Percentiles rank a stretch among this genome's conserved stretches.
Evolutionary conservation across 2,113 vertebrate species (phyloP).

Genomic region (Promerops cafer): DNA sequence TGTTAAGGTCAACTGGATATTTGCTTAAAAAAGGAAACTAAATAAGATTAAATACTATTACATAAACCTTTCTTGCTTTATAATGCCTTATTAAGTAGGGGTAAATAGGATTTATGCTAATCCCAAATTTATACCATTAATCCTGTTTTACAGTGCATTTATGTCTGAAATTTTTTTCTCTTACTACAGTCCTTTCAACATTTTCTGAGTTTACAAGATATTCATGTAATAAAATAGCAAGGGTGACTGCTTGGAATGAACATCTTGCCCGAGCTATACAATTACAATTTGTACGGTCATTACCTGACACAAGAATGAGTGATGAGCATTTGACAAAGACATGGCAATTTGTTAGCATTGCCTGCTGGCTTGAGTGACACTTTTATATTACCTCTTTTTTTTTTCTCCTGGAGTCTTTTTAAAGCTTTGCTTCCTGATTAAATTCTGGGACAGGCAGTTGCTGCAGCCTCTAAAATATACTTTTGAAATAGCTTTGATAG

Average conservation of each 20-base stretch:
- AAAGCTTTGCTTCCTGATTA: conserved; percentile 60
- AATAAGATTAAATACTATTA: conserved; percentile 11
- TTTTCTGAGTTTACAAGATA: conserved; percentile 13
- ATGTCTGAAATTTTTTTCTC: neutral
- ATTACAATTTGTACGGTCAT: conserved; percentile 42
- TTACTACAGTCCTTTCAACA: neutral
- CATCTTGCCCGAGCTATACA: neutral
- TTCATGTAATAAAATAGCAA: conserved; percentile 19
- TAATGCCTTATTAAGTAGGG: conserved; percentile 32
- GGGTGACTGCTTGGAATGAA: conserved; percentile 20
- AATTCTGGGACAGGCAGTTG: conserved; percentile 52
- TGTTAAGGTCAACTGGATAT: conserved; percentile 1
- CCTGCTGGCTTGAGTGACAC: conserved; percentile 46
- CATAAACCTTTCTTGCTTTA: conserved; percentile 17
- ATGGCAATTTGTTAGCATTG: conserved; percentile 54
- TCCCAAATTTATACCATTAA: conserved; percentile 33
- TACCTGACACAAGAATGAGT: conserved; percentile 48
- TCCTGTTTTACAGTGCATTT: conserved; percentile 48
- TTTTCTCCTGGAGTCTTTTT: conserved; percentile 30
- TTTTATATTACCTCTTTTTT: conserved; percentile 35
- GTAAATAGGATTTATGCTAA: conserved; percentile 57
- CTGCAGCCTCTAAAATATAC: conserved; percentile 29
- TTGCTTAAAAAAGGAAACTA: neutral
- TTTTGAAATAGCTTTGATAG: conserved; percentile 50
- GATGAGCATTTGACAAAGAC: conserved; percentile 40